Percentiles rank a stretch among this genome's conserved stretches.
phyloP scores from a whole-genome alignment of 2,797 vertebrate genomes.

The Onychomys torridus region DNA sequence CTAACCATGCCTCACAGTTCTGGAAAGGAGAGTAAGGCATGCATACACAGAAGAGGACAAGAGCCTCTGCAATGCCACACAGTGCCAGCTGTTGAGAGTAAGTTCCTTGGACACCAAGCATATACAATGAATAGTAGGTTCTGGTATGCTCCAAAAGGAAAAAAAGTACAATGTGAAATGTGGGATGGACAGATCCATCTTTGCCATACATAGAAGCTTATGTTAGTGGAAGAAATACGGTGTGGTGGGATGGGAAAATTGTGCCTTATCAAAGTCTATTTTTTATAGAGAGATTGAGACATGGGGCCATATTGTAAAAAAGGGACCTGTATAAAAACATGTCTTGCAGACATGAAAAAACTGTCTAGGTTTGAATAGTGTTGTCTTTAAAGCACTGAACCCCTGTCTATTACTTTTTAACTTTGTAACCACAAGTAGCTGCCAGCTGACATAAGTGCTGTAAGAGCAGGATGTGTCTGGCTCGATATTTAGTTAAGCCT shows the following conservation, averaged over 20 bases:
- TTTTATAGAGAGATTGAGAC: not conserved
- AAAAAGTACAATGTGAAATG: not conserved
- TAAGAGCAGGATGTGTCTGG: not conserved
- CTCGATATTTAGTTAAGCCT: not conserved
- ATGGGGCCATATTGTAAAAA: not conserved
- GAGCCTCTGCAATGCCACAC: not conserved
- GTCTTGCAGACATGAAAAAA: not conserved
- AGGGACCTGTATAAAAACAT: not conserved
- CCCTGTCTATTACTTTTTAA: too few species aligned
- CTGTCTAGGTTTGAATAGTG: not conserved
- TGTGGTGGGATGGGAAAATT: not conserved
- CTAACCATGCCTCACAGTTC: too few species aligned
- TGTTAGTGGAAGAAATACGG: not conserved
- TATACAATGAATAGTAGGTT: not conserved
- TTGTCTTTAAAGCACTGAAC: too few species aligned
- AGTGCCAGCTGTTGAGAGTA: not conserved
- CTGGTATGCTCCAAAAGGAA: not conserved
- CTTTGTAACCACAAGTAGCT: too few species aligned
- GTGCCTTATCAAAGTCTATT: not conserved
- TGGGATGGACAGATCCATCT: not conserved
- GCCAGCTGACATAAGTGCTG: not conserved
- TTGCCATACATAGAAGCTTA: not conserved
- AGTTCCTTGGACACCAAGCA: not conserved
- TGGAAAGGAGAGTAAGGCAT: not conserved
- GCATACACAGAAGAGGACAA: not conserved